Evolutionary conservation across 2,888 invertebrate species (phyloP).

Genomic region (Spodoptera exigua): DNA sequence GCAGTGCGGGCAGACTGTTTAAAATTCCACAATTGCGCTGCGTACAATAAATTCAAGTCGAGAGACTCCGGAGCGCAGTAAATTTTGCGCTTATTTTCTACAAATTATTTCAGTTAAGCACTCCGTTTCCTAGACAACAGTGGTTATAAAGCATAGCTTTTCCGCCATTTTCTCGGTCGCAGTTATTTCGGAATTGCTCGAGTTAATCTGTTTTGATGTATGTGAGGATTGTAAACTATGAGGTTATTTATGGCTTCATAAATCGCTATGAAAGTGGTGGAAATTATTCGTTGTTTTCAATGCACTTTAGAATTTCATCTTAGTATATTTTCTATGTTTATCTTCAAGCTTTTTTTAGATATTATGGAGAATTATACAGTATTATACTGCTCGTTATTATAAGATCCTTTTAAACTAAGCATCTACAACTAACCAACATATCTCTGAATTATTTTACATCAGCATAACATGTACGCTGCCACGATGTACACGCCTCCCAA

Average conservation of each 20-base stretch:
- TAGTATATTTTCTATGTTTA: neutral
- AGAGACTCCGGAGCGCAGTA: slow-evolving; percentile 72
- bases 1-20: slow-evolving; percentile 78
- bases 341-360: neutral
- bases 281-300: slow-evolving; percentile 6
- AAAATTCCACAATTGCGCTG: slow-evolving; percentile 82
- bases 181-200: slow-evolving; percentile 41
- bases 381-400: neutral
- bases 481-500: slow-evolving; percentile 30
- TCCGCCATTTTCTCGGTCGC: slow-evolving; percentile 36
- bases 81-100: slow-evolving; percentile 81
- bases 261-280: slow-evolving; percentile 23
- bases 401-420: slow-evolving; percentile 5
- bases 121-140: slow-evolving; percentile 56
- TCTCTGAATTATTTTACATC: slow-evolving; percentile 22
- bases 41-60: slow-evolving; percentile 82
- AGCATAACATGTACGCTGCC: slow-evolving; percentile 12
- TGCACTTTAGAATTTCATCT: neutral
- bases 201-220: slow-evolving; percentile 52
- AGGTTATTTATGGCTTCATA: slow-evolving; percentile 31
- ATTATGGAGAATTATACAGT: slow-evolving; percentile 1
- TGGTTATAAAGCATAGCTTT: slow-evolving; percentile 52
- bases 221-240: slow-evolving; percentile 35
- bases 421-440: slow-evolving; percentile 27
- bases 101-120: slow-evolving; percentile 80